A percentile compares a stretch with the other conserved stretches of the same genome.
These are phyloP conservation scores for Ivindomyrus marchei DNA, from an alignment of 2,113 vertebrate species.

Conservation along the genomic window DNA sequence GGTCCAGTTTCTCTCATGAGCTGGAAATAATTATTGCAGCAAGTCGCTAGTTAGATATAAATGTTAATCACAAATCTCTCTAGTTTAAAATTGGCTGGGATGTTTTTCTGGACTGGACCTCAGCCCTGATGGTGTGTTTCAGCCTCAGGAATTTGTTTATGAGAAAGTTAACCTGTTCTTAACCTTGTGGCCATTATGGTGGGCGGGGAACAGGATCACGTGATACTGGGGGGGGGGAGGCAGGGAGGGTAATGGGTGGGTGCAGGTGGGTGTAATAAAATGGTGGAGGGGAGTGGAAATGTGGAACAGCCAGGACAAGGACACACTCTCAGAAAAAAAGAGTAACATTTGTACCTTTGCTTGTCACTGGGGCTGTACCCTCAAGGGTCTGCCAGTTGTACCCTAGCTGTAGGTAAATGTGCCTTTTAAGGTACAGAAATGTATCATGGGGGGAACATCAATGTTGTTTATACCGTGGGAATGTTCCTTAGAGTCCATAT, in stretches of 20 bases:
- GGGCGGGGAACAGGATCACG: neutral
- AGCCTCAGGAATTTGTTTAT: neutral
- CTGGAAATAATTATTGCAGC: neutral
- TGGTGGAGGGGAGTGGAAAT: neutral
- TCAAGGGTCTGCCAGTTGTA: no score
- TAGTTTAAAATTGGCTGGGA: neutral
- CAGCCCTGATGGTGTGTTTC: neutral
- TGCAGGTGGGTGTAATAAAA: neutral
- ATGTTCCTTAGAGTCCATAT: no score
- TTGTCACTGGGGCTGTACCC: no score
- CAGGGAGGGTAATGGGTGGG: neutral
- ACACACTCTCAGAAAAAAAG: no score
- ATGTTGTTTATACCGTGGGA: no score
- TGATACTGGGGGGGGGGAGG: neutral
- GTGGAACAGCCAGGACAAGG: neutral
- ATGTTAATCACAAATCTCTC: slow-evolving; percentile 6
- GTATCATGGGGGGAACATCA: no score
- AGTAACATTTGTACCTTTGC: no score
- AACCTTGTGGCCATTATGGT: neutral
- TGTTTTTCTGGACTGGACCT: neutral
- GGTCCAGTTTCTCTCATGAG: neutral
- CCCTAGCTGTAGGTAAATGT: no score
- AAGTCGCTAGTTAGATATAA: neutral
- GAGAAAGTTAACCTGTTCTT: neutral
- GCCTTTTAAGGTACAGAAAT: no score